These are phyloP conservation scores for Chrysochloris asiatica DNA, from an alignment of 2,113 vertebrate genomes.

Conservation along the genomic window DNA sequence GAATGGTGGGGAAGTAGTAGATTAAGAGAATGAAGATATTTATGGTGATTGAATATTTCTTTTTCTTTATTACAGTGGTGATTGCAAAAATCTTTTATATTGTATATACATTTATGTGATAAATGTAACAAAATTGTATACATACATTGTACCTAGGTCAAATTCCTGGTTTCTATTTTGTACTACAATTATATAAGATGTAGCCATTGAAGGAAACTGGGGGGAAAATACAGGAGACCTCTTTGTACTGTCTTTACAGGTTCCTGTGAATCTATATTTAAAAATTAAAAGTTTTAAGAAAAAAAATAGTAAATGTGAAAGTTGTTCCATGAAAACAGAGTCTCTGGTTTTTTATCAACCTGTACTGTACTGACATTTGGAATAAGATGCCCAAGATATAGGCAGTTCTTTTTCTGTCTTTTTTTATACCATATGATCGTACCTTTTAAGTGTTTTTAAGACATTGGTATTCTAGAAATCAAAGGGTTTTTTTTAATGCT, in stretches of 20 bases:
- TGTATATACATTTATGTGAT: not conserved
- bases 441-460: not conserved
- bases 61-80: too few species aligned
- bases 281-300: conserved; percentile 21
- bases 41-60: too few species aligned
- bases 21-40: too few species aligned
- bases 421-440: not conserved
- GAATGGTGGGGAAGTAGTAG: too few species aligned
- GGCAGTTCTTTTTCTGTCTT: not conserved
- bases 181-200: not conserved
- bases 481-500: conserved; percentile 31
- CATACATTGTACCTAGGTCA: not conserved
- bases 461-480: conserved; percentile 3
- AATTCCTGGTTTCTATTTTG: not conserved
- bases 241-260: not conserved
- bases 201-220: not conserved
- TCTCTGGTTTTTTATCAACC: not conserved
- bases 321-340: not conserved
- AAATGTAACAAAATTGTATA: not conserved
- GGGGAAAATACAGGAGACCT: not conserved
- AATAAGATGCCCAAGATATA: conserved; percentile 32
- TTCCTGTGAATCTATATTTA: not conserved
- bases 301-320: conserved; percentile 11
- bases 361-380: not conserved
- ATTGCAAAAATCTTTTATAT: too few species aligned